Percentiles rank a stretch among this genome's conserved stretches.
phyloP scores from a whole-genome alignment of 2,888 invertebrate species.

The Entomobrya proxima region DNA sequence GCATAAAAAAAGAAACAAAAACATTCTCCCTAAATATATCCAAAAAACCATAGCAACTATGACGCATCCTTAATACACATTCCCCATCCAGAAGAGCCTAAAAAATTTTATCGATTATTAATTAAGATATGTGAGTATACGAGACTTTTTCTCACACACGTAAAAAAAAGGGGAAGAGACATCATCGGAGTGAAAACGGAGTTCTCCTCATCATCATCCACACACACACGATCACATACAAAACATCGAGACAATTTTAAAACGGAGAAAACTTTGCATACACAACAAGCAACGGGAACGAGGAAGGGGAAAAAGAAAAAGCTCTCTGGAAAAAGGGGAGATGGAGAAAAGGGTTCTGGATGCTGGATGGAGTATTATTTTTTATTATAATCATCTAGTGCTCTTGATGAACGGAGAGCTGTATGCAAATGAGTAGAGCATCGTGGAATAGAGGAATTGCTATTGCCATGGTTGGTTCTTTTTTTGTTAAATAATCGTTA shows the following conservation, averaged over 20 bases:
- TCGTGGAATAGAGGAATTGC: neutral
- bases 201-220: no score
- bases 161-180: neutral
- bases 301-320: neutral
- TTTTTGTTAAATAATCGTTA: no score
- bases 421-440: neutral
- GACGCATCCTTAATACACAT: neutral
- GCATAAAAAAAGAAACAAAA: no score
- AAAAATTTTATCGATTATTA: conserved; percentile 35
- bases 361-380: neutral
- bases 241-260: neutral
- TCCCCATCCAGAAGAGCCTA: no score
- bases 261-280: neutral
- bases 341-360: conserved; percentile 1
- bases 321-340: neutral
- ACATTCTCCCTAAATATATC: no score
- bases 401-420: neutral
- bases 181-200: neutral
- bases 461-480: no score
- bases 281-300: neutral
- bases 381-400: neutral
- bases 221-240: neutral
- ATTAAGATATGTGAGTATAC: conserved; percentile 33
- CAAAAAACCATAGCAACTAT: no score
- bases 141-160: conserved; percentile 1